phyloP scores from a whole-genome alignment of 2,888 invertebrate genomes.

The Conchocele bisecta region DNA sequence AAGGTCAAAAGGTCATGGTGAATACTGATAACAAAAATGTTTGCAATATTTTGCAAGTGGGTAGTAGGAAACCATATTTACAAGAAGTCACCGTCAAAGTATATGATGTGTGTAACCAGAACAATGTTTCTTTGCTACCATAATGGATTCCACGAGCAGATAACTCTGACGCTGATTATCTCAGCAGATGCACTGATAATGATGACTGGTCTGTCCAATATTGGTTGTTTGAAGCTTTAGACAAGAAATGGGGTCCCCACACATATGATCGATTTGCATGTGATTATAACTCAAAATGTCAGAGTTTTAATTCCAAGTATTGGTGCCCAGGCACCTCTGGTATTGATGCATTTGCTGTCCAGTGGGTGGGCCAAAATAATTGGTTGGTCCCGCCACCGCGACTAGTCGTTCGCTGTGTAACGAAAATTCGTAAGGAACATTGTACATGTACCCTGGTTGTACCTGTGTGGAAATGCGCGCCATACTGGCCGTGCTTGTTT shows the following conservation, averaged over 20 bases:
- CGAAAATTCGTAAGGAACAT: conserved; percentile 22
- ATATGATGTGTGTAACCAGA: conserved; percentile 2
- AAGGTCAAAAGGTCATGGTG: conserved; percentile 22
- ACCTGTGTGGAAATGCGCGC: conserved; percentile 34
- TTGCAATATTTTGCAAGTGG: conserved; percentile 18
- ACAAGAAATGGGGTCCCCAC: conserved; percentile 34
- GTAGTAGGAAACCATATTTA: conserved; percentile 27
- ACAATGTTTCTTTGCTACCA: conserved; percentile 2
- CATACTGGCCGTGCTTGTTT: conserved; percentile 35
- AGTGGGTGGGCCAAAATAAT: conserved; percentile 33
- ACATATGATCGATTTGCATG: conserved; percentile 41
- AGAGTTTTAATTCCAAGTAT: conserved; percentile 43
- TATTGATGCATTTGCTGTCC: conserved; percentile 30
- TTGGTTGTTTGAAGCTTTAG: conserved; percentile 9
- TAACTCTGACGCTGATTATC: conserved; percentile 30
- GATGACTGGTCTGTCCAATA: conserved; percentile 41
- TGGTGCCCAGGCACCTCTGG: conserved; percentile 39
- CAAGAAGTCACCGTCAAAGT: conserved; percentile 20
- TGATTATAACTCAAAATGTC: conserved; percentile 38
- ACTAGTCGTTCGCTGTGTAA: conserved; percentile 19
- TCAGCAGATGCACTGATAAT: conserved; percentile 17
- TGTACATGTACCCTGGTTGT: conserved; percentile 24
- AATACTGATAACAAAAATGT: conserved; percentile 44
- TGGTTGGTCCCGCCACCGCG: conserved; percentile 54
- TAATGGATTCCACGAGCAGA: conserved; percentile 24